Base-by-base conservation (phyloP, 2,797 vertebrate species). In the Parauchenoglanis ngamensis region DNA sequence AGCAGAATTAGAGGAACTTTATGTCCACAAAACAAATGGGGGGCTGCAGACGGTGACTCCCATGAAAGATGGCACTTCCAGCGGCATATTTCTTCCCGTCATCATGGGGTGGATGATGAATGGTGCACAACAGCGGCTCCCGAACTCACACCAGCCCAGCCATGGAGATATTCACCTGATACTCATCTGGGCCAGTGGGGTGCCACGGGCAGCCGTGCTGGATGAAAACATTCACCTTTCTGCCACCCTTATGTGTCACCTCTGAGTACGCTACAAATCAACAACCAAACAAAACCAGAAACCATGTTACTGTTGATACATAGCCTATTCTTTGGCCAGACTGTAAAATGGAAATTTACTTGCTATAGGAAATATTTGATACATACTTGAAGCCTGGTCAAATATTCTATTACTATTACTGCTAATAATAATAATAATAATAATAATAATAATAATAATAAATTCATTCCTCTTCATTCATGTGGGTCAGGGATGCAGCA, bases 21-120 rank as follows among this genome's bases (percentile, higher is more conserved):
- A 93, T 92, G 91, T 93, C 93, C 91, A 91, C 86, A 90, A 93
- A 95, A 95, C 92, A 95, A 95, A 95, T 94, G 93, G 92, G 90
- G 90, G 78, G 92, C 90, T 87, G 94, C 90, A 92, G 87, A 85
- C 87, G 85, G 90, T 93, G 94, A 94, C 93, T 94, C 86, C 89
- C 19, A 91, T 95, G 95, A 96, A 94, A 89, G 90, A 96, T 96
- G 94, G 93, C 92, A 92, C 92, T 90, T 91, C 91, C 85, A 90
- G 92, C 91, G 87, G 92, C 92, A 94, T 96, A 94, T 95, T 95
- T 96, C 94, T 94, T 90, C 90, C 59, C 76, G 94, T 94, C 94
- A 92, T 94, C 94, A 94, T 92, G 91, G 93, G 92, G 93, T 83
- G 89, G 82, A 94, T 96, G 95, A 96, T 95, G 92, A 94, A 96